Conservation (phyloP, 2,888 invertebrate genomes). For the Trichacis sp. region DNA sequence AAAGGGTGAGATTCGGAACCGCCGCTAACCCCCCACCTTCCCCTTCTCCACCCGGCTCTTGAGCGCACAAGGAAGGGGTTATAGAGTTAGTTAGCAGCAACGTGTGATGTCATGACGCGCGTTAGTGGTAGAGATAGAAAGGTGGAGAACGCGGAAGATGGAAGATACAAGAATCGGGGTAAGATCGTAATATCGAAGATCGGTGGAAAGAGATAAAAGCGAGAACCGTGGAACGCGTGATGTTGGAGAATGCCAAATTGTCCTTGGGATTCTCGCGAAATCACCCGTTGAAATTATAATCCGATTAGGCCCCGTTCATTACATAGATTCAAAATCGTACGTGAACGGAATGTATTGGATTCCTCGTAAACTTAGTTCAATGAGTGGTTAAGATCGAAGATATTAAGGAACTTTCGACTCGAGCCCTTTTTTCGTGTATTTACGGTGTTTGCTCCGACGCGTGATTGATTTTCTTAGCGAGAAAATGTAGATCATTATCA, state of each 20-base stretch:
- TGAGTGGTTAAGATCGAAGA: conserved; percentile 20
- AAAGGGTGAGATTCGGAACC: conserved; percentile 35
- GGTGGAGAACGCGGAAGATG: conserved; percentile 34
- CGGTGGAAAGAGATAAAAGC: conserved; percentile 30
- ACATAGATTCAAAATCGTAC: conserved; percentile 54
- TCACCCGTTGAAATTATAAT: conserved; percentile 56
- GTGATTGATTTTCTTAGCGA: no score
- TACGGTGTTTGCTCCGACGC: no score
- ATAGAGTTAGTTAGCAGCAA: conserved; percentile 55
- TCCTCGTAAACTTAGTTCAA: conserved; percentile 21
- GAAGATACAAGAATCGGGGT: conserved; percentile 30
- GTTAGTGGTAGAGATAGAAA: conserved; percentile 34
- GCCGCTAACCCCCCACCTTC: conserved; percentile 22
- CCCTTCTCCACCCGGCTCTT: no score
- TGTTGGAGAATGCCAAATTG: conserved; percentile 54
- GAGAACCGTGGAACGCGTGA: conserved; percentile 19
- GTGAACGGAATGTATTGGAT: conserved; percentile 49
- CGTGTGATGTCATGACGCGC: conserved; percentile 49
- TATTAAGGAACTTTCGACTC: conserved; percentile 14
- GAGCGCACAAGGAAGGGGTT: conserved; percentile 48
- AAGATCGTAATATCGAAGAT: conserved; percentile 22
- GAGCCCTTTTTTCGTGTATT: no score
- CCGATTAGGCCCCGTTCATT: conserved; percentile 53
- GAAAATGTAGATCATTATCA: no score
- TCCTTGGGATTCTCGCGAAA: conserved; percentile 50